Conservation (phyloP, 2,113 vertebrate genomes). For the Channa maculata region DNA sequence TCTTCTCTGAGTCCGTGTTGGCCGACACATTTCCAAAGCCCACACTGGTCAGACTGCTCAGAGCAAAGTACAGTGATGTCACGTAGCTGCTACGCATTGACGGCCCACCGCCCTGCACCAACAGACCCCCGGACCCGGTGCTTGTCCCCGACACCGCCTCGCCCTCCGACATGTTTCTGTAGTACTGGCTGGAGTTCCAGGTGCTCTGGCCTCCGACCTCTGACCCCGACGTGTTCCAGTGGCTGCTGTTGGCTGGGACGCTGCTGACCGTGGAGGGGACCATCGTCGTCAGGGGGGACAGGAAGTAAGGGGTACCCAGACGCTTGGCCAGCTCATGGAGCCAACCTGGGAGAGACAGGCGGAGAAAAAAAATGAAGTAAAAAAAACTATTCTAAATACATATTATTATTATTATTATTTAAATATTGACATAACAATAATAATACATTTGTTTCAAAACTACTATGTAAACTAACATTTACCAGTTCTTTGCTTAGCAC, state of each 20-base stretch:
- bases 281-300: constrained; percentile 57
- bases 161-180: constrained; percentile 55
- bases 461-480: no score
- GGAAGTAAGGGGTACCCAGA: constrained; percentile 82
- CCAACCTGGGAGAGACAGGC: constrained; percentile 78
- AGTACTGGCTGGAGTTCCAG: constrained; percentile 80
- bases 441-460: no score
- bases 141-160: constrained; percentile 15
- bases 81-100: constrained; percentile 87
- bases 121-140: constrained; percentile 10
- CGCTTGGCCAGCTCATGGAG: constrained; percentile 86
- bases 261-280: constrained; percentile 58
- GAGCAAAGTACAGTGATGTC: constrained; percentile 87
- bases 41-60: constrained; percentile 88
- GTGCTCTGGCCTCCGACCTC: constrained; percentile 58
- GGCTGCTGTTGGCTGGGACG: constrained; percentile 67
- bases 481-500: no score
- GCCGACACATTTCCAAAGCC: constrained; percentile 88
- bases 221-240: constrained; percentile 73
- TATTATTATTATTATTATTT: no score
- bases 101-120: constrained; percentile 76
- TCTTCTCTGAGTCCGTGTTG: constrained; percentile 88
- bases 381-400: no score
- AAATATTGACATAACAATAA: no score
- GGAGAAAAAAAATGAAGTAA: no score